Evolutionary conservation across 2,797 vertebrate genomes (phyloP), one percentile per base, ranked within the genome.

Genomic region (Tangara arthus): DNA sequence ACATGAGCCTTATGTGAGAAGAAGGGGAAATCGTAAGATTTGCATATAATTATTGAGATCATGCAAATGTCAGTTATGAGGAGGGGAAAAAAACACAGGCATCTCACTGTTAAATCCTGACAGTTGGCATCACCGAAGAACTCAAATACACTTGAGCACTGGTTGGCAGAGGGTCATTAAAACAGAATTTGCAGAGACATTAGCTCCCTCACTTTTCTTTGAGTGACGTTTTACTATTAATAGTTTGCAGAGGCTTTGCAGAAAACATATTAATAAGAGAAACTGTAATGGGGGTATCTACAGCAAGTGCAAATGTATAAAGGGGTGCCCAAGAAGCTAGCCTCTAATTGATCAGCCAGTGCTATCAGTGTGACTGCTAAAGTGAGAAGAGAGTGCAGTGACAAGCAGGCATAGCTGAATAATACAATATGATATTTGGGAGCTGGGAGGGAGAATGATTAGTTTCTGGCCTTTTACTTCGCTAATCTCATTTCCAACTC

Each of bases 31-130:
- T 98, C 79, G 97, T 98, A 98, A 98, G 98, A 98, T 98, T 98
- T 98, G 98, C 98, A 98, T 98, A 98, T 98, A 98, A 98, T 98
- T 98, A 98, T 98, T 97, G 98, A 98, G 98, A 98, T 98, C 98
- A 98, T 98, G 98, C 98, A 98, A 98, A 98, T 98, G 98, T 98
- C 98, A 98, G 98, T 98, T 98, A 98, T 98, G 96, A 98, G 97
- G 96, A 97, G 90, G 71, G 77, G 89, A 97, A 97, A 97, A 98
- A 94, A 97, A 97, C 96, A 97, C 97, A 98, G 98, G 98, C 98
- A 98, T 98, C 97, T 98, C 98, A 98, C 98, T 98, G 98, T 98
- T 98, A 98, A 98, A 98, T 98, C 97, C 98, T 98, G 98, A 98
- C 98, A 98, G 98, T 98, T 98, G 98, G 98, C 98, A 98, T 98